Percentiles rank a stretch among this genome's conserved stretches.
Conservation (phyloP, 2,113 vertebrate genomes). For the Microtus oregoni region DNA sequence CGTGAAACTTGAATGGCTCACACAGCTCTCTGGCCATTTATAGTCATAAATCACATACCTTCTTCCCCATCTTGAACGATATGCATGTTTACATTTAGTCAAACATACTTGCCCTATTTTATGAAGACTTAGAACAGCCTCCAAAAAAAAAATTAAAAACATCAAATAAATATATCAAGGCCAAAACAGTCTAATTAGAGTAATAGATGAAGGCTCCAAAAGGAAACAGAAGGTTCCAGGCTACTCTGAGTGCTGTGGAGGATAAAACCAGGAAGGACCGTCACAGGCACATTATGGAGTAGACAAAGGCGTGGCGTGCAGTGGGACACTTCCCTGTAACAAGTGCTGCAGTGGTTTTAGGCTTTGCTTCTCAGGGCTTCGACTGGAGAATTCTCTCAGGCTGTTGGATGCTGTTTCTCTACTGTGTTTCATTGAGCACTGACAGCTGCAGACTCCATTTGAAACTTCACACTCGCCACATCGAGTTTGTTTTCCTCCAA, state of each 20-base stretch:
- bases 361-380: background rate
- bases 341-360: background rate
- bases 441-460: background rate
- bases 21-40: background rate
- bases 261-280: background rate
- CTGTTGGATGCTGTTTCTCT: background rate
- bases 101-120: background rate
- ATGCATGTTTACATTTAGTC: background rate
- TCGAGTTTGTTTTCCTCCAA: constrained; percentile 54
- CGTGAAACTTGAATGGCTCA: background rate
- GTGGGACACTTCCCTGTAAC: background rate
- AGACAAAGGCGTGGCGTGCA: background rate
- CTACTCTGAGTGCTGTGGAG: background rate
- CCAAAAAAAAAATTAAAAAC: constrained; percentile 15
- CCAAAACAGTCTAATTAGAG: background rate
- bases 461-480: background rate
- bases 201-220: background rate
- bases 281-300: background rate
- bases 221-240: background rate
- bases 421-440: constrained; percentile 15
- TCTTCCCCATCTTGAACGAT: background rate
- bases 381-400: background rate
- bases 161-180: constrained; percentile 44
- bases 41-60: background rate
- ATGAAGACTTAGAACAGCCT: background rate